These are phyloP conservation scores for Drosophila melanosoma DNA, from an alignment of 2,888 invertebrate genomes.

Conservation along the genomic window DNA sequence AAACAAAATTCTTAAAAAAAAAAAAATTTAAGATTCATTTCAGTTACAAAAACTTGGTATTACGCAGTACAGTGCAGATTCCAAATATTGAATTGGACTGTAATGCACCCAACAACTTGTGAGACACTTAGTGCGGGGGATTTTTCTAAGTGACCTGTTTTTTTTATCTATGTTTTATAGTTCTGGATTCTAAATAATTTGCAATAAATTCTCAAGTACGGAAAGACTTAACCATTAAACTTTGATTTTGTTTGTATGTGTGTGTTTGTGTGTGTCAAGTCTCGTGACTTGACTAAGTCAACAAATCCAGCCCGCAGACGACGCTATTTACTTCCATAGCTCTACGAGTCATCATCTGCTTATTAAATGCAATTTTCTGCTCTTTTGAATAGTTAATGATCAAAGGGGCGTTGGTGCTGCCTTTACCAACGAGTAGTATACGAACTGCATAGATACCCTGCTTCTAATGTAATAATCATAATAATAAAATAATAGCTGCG, in stretches of 20 bases:
- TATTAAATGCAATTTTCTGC: conserved; percentile 70
- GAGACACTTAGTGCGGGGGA: conserved; percentile 7
- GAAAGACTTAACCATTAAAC: conserved; percentile 18
- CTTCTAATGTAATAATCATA: not conserved
- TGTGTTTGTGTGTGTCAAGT: conserved; percentile 34
- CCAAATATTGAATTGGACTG: not conserved
- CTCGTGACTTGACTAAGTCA: conserved; percentile 66
- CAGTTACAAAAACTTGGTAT: not conserved
- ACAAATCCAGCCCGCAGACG: conserved; percentile 15
- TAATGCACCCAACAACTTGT: not conserved
- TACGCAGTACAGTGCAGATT: not conserved
- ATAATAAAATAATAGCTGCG: not conserved
- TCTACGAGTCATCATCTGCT: not conserved
- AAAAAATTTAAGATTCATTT: not conserved
- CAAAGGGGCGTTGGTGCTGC: conserved; percentile 33
- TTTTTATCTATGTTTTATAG: conserved; percentile 1
- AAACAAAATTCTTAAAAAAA: not conserved
- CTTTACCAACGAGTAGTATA: not conserved
- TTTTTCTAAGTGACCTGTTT: not conserved
- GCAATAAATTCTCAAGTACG: not conserved
- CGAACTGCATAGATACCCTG: not conserved
- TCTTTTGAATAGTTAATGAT: conserved; percentile 66
- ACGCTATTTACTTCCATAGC: conserved; percentile 17
- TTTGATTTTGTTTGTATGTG: not conserved
- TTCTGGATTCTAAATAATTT: conserved; percentile 7